Percentiles rank a stretch among this genome's conserved stretches.
These are phyloP conservation scores for Trematomus loennbergii DNA, from an alignment of 2,113 vertebrate species.

Conservation along the genomic window DNA sequence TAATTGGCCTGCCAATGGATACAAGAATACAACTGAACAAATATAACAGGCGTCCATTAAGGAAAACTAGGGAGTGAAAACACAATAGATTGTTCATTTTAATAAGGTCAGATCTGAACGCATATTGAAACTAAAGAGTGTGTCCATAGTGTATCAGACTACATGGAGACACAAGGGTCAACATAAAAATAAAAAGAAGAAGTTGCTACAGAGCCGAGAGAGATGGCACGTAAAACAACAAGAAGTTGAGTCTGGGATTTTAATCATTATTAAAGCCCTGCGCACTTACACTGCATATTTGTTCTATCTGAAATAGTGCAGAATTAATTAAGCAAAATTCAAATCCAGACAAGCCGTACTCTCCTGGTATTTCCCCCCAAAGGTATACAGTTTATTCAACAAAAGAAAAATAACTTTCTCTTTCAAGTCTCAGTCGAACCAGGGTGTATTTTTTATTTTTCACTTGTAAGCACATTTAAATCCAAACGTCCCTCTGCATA, in stretches of 20 bases:
- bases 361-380: neutral
- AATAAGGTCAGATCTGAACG: slow-evolving; percentile 23
- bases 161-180: neutral
- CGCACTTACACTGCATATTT: neutral
- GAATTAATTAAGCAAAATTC: slow-evolving; percentile 11
- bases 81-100: slow-evolving; percentile 20
- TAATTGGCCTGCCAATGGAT: slow-evolving; percentile 39
- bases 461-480: slow-evolving; percentile 9
- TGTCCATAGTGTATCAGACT: neutral
- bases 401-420: neutral
- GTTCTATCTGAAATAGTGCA: neutral
- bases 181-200: neutral
- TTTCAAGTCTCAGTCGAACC: neutral
- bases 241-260: slow-evolving; percentile 4
- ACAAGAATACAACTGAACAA: slow-evolving; percentile 29
- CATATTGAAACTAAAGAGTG: slow-evolving; percentile 4
- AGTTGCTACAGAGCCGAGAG: neutral
- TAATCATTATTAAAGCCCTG: neutral
- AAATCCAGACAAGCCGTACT: neutral
- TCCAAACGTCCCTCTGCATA: neutral
- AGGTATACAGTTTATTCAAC: neutral
- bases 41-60: slow-evolving; percentile 27
- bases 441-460: neutral
- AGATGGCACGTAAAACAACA: neutral
- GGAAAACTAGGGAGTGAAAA: slow-evolving; percentile 16